A percentile compares a stretch with the other conserved stretches of the same genome.
Conservation (phyloP, 2,888 invertebrate species). For the Athalia cordata region DNA sequence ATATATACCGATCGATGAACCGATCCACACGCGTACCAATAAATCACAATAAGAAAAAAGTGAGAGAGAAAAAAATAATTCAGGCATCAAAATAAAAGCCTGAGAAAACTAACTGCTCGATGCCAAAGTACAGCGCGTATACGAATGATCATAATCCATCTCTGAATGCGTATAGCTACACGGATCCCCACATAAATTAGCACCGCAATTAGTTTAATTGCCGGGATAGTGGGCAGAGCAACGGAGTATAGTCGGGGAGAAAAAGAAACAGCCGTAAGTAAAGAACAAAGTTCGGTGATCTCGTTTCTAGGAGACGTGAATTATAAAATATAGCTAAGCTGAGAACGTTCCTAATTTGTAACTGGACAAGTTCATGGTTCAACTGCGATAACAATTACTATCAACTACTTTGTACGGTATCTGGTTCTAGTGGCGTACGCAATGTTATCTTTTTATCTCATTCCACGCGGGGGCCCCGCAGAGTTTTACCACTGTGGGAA, state of each 20-base stretch:
- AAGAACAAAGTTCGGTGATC: too few relatives aligned
- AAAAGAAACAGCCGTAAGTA: too few relatives aligned
- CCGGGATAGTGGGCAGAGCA: neutral
- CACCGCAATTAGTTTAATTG: slow-evolving; percentile 39
- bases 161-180: neutral
- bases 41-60: too few relatives aligned
- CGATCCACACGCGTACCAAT: too few relatives aligned
- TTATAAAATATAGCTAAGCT: neutral
- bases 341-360: slow-evolving; percentile 20
- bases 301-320: too few relatives aligned
- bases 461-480: too few relatives aligned
- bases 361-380: slow-evolving; percentile 41
- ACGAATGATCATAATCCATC: neutral
- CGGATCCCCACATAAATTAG: slow-evolving; percentile 18
- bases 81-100: too few relatives aligned
- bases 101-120: neutral
- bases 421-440: neutral
- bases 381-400: slow-evolving; percentile 42
- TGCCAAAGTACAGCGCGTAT: neutral
- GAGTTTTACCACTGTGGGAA: neutral
- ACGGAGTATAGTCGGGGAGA: neutral
- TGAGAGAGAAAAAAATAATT: too few relatives aligned
- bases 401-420: neutral
- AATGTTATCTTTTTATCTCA: slow-evolving; percentile 26
- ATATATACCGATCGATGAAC: too few relatives aligned